phyloP scores from a whole-genome alignment of 1,140 invertebrate genomes.

The Ostrea denselamellosa region DNA sequence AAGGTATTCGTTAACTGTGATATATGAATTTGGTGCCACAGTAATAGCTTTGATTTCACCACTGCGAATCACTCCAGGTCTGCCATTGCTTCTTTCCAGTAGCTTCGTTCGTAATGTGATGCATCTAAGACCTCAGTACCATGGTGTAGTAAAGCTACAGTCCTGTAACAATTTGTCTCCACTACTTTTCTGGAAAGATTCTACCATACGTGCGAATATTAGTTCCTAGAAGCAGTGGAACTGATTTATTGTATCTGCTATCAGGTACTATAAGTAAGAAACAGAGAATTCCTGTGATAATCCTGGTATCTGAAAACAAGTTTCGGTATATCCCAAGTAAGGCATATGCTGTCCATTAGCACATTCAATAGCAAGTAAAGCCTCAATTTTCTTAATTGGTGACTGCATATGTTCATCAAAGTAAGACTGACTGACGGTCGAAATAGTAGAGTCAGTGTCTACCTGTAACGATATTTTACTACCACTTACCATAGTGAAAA shows the following conservation, averaged over 20 bases:
- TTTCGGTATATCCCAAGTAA: slow-evolving; percentile 39
- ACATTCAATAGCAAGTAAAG: slow-evolving; percentile 47
- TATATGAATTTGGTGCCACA: slow-evolving; percentile 30
- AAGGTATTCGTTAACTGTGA: slow-evolving; percentile 4
- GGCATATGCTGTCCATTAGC: slow-evolving; percentile 38
- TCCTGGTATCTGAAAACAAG: slow-evolving; percentile 14
- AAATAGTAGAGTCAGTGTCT: slow-evolving; percentile 49
- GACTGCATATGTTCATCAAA: slow-evolving; percentile 28
- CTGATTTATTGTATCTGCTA: slow-evolving; percentile 31
- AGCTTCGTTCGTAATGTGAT: slow-evolving; percentile 16
- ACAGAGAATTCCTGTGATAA: not conserved
- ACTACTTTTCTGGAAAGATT: not conserved
- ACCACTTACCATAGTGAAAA: not conserved
- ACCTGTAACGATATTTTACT: not conserved
- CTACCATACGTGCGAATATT: slow-evolving; percentile 16
- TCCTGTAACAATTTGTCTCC: not conserved
- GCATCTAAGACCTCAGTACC: slow-evolving; percentile 23
- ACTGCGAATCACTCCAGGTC: slow-evolving; percentile 15
- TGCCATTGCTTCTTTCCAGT: slow-evolving; percentile 18
- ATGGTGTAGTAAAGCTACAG: slow-evolving; percentile 12
- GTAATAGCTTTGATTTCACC: slow-evolving; percentile 11
- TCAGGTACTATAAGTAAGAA: slow-evolving; percentile 24
- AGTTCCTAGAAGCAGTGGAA: slow-evolving; percentile 35
- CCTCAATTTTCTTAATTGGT: not conserved
- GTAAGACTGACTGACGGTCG: slow-evolving; percentile 27